These are phyloP conservation scores for Sorex araneus DNA, from an alignment of 2,113 vertebrate genomes.

Conservation along the genomic window DNA sequence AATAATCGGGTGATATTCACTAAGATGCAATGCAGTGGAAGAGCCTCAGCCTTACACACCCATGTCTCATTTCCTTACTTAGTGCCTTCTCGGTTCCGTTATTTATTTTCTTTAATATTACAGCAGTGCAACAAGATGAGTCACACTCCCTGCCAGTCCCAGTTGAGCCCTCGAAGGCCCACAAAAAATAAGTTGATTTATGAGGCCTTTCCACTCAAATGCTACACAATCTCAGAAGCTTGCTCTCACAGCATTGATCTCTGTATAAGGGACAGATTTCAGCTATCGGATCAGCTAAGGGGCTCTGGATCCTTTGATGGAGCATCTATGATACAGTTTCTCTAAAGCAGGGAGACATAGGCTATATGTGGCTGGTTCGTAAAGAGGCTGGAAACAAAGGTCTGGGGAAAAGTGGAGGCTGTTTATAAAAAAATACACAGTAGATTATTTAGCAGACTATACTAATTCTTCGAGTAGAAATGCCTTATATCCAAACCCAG, in stretches of 20 bases:
- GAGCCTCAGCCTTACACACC: conserved; percentile 86
- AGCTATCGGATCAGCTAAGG: not conserved
- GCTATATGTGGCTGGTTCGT: not conserved
- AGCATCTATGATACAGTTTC: not conserved
- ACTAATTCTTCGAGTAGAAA: not conserved
- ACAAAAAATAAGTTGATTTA: conserved; percentile 91
- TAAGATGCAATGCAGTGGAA: conserved; percentile 78
- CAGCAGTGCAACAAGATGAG: conserved; percentile 89
- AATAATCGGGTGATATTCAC: conserved; percentile 83
- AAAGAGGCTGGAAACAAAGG: not conserved
- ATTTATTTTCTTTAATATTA: conserved; percentile 92
- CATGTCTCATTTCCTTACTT: conserved; percentile 93
- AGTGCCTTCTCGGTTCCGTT: conserved; percentile 90
- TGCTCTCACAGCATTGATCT: conserved; percentile 88
- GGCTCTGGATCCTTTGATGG: not conserved
- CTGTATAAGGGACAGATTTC: conserved; percentile 86
- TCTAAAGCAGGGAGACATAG: not conserved
- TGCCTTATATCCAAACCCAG: not conserved
- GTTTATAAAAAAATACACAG: not conserved
- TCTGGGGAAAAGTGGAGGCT: not conserved
- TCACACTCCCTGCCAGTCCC: conserved; percentile 89
- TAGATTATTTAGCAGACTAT: not conserved
- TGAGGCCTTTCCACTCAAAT: conserved; percentile 87
- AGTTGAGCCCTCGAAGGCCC: conserved; percentile 88
- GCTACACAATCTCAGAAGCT: conserved; percentile 84